phyloP scores from a whole-genome alignment of 1,140 invertebrate genomes.

The Diorhabda sublineata region DNA sequence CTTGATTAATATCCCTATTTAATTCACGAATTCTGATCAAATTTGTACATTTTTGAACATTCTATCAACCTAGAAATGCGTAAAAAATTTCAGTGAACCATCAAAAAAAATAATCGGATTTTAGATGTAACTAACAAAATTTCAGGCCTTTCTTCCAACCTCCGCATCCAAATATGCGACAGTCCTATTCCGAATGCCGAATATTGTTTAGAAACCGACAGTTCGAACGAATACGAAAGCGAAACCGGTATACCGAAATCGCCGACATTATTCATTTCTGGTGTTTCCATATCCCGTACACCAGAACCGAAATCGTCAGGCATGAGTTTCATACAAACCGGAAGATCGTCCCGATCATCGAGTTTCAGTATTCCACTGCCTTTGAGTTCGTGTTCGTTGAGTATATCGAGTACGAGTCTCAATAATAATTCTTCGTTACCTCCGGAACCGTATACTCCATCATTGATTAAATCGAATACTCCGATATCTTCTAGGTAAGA shows the following conservation, averaged over 20 bases:
- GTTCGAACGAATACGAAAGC: slow-evolving; percentile 55
- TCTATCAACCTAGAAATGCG: too few species aligned
- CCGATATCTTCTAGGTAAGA: slow-evolving; percentile 35
- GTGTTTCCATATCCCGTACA: slow-evolving; percentile 57
- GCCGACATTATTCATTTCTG: slow-evolving; percentile 56
- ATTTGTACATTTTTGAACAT: too few species aligned
- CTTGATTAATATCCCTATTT: too few species aligned
- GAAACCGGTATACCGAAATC: slow-evolving; percentile 59
- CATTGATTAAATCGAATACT: slow-evolving; percentile 42
- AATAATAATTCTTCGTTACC: slow-evolving; percentile 36
- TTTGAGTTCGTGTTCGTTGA: slow-evolving; percentile 44
- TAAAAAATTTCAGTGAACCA: too few species aligned
- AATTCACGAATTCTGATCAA: too few species aligned
- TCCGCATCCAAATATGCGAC: slow-evolving; percentile 45
- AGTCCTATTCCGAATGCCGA: slow-evolving; percentile 28
- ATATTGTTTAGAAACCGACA: slow-evolving; percentile 49
- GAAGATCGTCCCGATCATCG: slow-evolving; percentile 49
- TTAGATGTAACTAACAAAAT: not conserved
- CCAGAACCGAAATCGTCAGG: slow-evolving; percentile 52
- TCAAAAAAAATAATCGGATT: not conserved
- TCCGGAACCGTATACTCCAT: slow-evolving; percentile 45
- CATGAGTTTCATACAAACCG: slow-evolving; percentile 39
- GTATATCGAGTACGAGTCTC: slow-evolving; percentile 44
- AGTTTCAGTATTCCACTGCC: slow-evolving; percentile 50
- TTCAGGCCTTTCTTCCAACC: slow-evolving; percentile 30